Base-by-base conservation (phyloP, 64 coral and sea anemone genomes). In the Stylophora pistillata region DNA sequence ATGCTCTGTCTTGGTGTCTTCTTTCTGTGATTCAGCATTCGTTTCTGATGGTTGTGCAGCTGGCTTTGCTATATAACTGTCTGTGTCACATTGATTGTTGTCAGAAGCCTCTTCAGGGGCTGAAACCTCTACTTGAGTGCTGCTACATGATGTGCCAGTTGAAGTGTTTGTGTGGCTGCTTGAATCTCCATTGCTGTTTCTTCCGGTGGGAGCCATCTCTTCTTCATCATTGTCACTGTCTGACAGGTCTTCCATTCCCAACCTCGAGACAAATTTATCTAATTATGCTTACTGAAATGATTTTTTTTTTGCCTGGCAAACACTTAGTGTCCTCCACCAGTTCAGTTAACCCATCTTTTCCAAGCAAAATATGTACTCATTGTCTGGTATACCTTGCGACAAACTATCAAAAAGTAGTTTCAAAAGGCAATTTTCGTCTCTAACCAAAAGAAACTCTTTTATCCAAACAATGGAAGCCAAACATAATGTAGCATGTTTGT, bases 171-270 rank as follows among this genome's bases (percentile, higher is more conserved):
- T 63, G 37, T 60, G 65, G 16, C n/a, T 60, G 10, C 53, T 30
- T 81, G 78, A 11, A 16, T 29, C 31, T 53, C n/a, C 26, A 34
- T 62, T 56, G 10, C 18, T 58, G 27, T 73, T 29, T 13, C 23
- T 78, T 56, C 78, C n/a, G 18, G 20, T 34, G 21, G 70, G 23
- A 33, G 26, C 9, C 30, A 73, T 41, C 10, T 55, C 72, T 7
- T 78, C 64, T 28, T 86, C 82, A 37, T 73, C 58, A 20, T 86
- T 82, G 78, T 78, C 83, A 54, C 74, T 71, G 53, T 92, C 89
- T 59, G 33, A 20, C 29, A 82, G 72, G n/a, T 86, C 73, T 70
- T 86, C 90, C 59, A 86, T 74, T 68, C 60, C 82, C 57, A 92
- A 30, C 90, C 81, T 92, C 21, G 20, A 74, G 30, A 29, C 55